Base-by-base conservation (phyloP, 2,797 vertebrate species). In the Loriculus beryllinus region DNA sequence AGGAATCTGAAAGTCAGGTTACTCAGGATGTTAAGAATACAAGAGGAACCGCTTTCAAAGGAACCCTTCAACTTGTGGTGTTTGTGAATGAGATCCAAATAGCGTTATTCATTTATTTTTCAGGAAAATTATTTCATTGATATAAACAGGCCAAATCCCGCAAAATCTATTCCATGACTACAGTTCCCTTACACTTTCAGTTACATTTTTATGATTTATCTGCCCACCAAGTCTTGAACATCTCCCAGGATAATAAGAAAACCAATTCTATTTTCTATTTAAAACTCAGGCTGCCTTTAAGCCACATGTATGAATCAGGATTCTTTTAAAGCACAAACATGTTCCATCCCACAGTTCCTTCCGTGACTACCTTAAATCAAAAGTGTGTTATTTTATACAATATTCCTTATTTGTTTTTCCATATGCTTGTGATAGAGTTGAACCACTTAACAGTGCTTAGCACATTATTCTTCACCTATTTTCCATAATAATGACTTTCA, bases 81-180 rank as follows among this genome's bases (percentile, higher is more conserved):
- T 91, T 93, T 94, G 90, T 95, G 95, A 95, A 96, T 82, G 90
- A 79, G 74, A 86, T 94, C 74, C 90, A 95, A 96, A 95, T n/a
- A 94, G 29, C 82, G 95, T 95, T 95, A 96, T 82, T 96, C 90
- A 96, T 93, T 96, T 95, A 88, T 95, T 96, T 96, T 95, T 88
- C 95, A 91, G 91, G 80, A 86, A 90, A 94, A 92, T 79, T 1
- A 93, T 88, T 92, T 94, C 74, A 79, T 86, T 92, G 82, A 86
- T 93, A 93, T 3, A 77, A 92, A 90, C 57, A 84, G 77, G 80
- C 74, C 88, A 96, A 93, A 90, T 91, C 74, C 82, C 3, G 2
- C 63, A 91, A 79, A 47, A 49, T 93, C 59, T 48, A 25, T 84
- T 79, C 78, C 62, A 14, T 76, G 76, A 65, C 72, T 90, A 26